Conservation (phyloP, 2,797 vertebrate species). For the Onychomys arenicola region DNA sequence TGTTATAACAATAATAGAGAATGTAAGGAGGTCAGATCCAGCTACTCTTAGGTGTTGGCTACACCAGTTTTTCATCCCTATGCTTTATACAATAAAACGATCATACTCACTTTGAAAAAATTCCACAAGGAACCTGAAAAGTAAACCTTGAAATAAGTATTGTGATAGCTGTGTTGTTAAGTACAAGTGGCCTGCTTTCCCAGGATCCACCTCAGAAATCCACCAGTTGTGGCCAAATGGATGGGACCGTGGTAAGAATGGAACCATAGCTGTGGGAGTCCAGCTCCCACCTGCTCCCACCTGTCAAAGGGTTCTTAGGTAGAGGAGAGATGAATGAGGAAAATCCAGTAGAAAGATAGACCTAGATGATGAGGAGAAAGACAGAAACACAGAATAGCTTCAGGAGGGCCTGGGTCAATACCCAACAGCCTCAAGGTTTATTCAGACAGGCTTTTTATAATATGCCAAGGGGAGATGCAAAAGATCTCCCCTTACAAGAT, state of each 20-base stretch:
- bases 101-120: background rate
- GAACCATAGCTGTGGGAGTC: no score
- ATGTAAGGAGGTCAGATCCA: background rate
- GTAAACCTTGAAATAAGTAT: background rate
- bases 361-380: no score
- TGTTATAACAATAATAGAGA: fast-evolving
- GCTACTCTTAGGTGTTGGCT: fast-evolving
- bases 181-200: fast-evolving
- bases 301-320: no score
- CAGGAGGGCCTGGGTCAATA: no score
- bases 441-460: no score
- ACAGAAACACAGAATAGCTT: no score
- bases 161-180: fast-evolving
- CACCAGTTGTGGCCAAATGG: background rate
- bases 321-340: no score
- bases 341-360: no score
- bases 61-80: background rate
- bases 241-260: fast-evolving
- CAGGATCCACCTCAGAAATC: background rate
- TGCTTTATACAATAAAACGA: background rate
- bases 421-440: no score
- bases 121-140: background rate
- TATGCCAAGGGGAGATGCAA: no score
- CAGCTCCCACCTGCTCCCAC: no score
- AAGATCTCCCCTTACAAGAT: no score